Percentiles rank a stretch among this genome's conserved stretches.
Evolutionary conservation across 2,888 invertebrate genomes (phyloP).

Genomic region (Drosophila subsilvestris): DNA sequence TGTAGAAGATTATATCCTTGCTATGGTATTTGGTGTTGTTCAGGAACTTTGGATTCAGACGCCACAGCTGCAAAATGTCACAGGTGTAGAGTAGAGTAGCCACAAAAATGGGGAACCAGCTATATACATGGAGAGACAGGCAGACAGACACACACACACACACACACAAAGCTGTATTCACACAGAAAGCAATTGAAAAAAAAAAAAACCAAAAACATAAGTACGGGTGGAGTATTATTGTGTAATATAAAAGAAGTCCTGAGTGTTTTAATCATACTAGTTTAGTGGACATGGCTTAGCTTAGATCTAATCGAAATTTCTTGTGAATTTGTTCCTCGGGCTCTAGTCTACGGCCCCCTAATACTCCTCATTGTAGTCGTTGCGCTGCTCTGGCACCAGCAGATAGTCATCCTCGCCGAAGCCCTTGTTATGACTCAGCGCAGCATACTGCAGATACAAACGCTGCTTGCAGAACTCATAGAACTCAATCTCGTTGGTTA

Average conservation of each 20-base stretch:
- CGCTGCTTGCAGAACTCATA: conserved; percentile 95
- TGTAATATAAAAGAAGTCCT: conserved; percentile 11
- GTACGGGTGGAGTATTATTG: neutral
- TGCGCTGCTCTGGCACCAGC: conserved; percentile 71
- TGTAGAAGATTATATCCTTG: conserved; percentile 78
- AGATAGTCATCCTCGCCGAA: conserved; percentile 78
- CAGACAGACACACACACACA: conserved; percentile 14
- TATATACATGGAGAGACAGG: conserved; percentile 17
- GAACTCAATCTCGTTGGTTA: conserved; percentile 95
- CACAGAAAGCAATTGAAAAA: conserved; percentile 27
- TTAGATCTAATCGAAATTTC: neutral
- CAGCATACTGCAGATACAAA: conserved; percentile 91
- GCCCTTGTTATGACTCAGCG: conserved; percentile 85
- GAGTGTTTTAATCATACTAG: conserved; percentile 13
- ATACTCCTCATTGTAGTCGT: conserved; percentile 56
- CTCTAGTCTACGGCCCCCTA: conserved; percentile 19
- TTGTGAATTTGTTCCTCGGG: too few species aligned
- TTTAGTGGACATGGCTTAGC: conserved; percentile 12
- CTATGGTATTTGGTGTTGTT: conserved; percentile 70
- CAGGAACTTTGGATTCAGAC: conserved; percentile 56
- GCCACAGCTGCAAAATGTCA: conserved; percentile 57
- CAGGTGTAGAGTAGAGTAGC: neutral
- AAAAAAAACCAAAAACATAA: neutral
- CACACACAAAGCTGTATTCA: conserved; percentile 15
- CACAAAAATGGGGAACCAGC: too few species aligned